Evolutionary conservation across 2,888 invertebrate genomes (phyloP).

Genomic region (Busseola fusca): DNA sequence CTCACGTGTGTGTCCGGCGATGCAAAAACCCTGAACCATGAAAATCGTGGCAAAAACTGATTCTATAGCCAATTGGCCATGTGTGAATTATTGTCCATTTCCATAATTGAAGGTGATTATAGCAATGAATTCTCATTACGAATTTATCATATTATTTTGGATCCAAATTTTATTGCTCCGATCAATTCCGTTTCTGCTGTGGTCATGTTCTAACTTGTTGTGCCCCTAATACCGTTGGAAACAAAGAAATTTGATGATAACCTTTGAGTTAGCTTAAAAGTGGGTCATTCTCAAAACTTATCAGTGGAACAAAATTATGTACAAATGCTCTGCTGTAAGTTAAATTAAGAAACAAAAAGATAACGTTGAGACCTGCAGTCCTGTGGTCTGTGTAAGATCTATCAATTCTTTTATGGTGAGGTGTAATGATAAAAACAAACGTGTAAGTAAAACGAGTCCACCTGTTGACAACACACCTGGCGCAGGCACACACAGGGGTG

Average conservation of each 20-base stretch:
- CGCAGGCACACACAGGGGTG: conserved; percentile 63
- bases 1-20: conserved; percentile 41
- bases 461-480: conserved; percentile 85
- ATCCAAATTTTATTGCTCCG: background rate
- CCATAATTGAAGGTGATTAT: background rate
- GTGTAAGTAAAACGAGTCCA: conserved; percentile 67
- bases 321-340: conserved; percentile 24
- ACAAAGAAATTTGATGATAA: conserved; percentile 44
- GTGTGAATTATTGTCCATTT: conserved; percentile 19
- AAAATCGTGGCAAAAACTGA: conserved; percentile 41
- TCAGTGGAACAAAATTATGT: conserved; percentile 21
- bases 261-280: conserved; percentile 38
- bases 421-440: conserved; percentile 62
- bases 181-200: background rate
- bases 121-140: conserved; percentile 4
- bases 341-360: conserved; percentile 36
- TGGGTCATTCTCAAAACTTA: conserved; percentile 46
- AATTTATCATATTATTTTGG: background rate
- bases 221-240: conserved; percentile 13
- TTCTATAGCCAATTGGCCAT: conserved; percentile 34
- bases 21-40: conserved; percentile 46
- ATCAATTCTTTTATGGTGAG: conserved; percentile 31
- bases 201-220: conserved; percentile 25
- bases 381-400: conserved; percentile 34
- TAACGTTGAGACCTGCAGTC: conserved; percentile 18